A percentile compares a stretch with the other conserved stretches of the same genome.
These are phyloP conservation scores for Anniella stebbinsi DNA, from an alignment of 2,797 vertebrate species.

Conservation along the genomic window DNA sequence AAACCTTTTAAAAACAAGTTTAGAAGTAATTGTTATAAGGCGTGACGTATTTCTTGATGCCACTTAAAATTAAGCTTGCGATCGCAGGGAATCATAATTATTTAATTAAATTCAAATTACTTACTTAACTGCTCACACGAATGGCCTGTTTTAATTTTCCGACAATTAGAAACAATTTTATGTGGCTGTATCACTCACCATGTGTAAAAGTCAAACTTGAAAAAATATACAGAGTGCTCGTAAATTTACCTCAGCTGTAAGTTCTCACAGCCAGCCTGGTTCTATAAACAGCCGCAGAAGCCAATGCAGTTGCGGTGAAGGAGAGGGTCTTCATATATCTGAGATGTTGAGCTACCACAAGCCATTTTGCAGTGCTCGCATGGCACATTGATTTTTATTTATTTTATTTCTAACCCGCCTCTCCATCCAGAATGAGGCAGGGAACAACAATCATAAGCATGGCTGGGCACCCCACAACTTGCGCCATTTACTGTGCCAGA, in stretches of 20 bases:
- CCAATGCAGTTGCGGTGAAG: not conserved
- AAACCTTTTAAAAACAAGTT: constrained; percentile 35
- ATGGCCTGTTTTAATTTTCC: constrained; percentile 55
- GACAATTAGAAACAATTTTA: constrained; percentile 70
- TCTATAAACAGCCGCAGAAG: not conserved
- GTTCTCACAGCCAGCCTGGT: constrained; percentile 6
- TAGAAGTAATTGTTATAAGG: constrained; percentile 62
- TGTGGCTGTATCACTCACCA: constrained; percentile 52
- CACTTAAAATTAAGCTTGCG: constrained; percentile 68
- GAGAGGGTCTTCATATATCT: not conserved
- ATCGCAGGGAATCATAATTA: constrained; percentile 62
- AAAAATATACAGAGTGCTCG: constrained; percentile 28
- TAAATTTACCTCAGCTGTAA: not conserved
- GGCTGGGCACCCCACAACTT: not conserved
- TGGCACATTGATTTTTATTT: not conserved
- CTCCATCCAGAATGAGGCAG: too few species aligned
- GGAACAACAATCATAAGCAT: too few species aligned
- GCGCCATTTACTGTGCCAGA: not conserved
- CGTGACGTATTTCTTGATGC: constrained; percentile 65
- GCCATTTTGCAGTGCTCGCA: not conserved
- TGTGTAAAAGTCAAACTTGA: constrained; percentile 56
- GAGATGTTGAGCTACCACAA: not conserved
- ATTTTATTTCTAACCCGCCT: too few species aligned
- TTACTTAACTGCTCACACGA: constrained; percentile 58
- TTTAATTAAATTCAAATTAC: constrained; percentile 70